These are phyloP conservation scores for Ramphastos sulfuratus DNA, from an alignment of 2,113 vertebrate species.

Conservation along the genomic window DNA sequence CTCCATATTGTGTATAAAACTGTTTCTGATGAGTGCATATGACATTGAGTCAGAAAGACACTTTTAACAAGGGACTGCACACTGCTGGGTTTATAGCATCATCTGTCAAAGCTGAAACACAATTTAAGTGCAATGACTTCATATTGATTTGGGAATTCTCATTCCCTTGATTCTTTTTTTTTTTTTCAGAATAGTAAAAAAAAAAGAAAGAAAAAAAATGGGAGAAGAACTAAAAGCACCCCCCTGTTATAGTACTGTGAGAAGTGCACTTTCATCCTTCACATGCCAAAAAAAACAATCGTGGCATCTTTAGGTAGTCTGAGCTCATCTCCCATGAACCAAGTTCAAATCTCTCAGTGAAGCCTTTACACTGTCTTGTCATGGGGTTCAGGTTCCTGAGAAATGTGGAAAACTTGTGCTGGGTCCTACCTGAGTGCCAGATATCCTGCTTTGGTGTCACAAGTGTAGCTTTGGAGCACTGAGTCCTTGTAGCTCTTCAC, in stretches of 20 bases:
- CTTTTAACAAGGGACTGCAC: neutral
- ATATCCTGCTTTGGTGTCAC: neutral
- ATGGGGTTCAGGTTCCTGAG: neutral
- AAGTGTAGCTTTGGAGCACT: rapidly evolving
- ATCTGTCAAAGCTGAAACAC: neutral
- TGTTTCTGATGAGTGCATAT: neutral
- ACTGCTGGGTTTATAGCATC: neutral
- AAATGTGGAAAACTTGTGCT: neutral
- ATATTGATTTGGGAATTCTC: neutral
- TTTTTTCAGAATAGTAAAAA: neutral
- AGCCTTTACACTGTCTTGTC: neutral
- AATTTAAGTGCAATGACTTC: neutral
- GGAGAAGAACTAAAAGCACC: neutral
- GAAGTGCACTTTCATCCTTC: neutral
- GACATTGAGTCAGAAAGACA: conserved; percentile 4
- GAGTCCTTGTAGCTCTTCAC: neutral
- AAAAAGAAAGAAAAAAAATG: neutral
- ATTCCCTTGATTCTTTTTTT: neutral
- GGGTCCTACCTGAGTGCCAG: neutral
- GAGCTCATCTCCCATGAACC: neutral
- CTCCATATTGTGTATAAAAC: neutral
- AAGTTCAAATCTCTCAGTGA: neutral
- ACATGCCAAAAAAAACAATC: neutral
- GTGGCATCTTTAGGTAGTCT: neutral
- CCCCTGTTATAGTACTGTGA: neutral